Percentiles rank a stretch among this genome's conserved stretches.
Evolutionary conservation across 2,888 invertebrate genomes (phyloP).

Genomic region (Andrena flavipes): DNA sequence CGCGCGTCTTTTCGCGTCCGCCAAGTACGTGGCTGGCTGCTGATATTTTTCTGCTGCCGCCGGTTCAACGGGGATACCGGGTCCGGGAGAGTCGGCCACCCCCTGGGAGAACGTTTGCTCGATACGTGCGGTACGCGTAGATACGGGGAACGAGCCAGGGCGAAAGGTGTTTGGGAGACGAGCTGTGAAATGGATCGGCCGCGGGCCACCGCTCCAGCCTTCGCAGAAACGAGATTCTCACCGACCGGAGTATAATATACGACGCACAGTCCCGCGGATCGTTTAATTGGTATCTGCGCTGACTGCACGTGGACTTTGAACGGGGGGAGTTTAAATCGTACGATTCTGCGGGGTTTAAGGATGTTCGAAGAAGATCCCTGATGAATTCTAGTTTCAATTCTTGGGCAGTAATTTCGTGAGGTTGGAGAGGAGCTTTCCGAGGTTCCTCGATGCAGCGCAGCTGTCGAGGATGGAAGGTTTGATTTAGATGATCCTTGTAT

Average conservation of each 20-base stretch:
- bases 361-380: no score
- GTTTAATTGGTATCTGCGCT: slow-evolving; percentile 12
- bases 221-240: background rate
- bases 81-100: background rate
- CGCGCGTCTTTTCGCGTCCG: no score
- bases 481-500: no score
- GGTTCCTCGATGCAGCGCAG: no score
- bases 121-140: slow-evolving; percentile 51
- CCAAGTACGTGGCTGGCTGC: background rate
- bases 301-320: background rate
- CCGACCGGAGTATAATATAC: background rate
- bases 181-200: slow-evolving; percentile 58
- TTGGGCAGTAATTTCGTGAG: no score
- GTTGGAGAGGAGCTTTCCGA: no score
- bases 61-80: background rate
- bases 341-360: no score
- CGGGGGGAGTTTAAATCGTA: no score
- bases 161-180: slow-evolving; percentile 53
- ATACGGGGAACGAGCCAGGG: slow-evolving; percentile 54
- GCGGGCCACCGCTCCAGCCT: slow-evolving; percentile 19
- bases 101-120: slow-evolving; percentile 26
- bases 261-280: background rate
- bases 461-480: no score
- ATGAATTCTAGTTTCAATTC: no score
- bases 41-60: slow-evolving; percentile 35